Evolutionary conservation across 2,888 invertebrate species (phyloP).

Genomic region (Drosophila incognita): DNA sequence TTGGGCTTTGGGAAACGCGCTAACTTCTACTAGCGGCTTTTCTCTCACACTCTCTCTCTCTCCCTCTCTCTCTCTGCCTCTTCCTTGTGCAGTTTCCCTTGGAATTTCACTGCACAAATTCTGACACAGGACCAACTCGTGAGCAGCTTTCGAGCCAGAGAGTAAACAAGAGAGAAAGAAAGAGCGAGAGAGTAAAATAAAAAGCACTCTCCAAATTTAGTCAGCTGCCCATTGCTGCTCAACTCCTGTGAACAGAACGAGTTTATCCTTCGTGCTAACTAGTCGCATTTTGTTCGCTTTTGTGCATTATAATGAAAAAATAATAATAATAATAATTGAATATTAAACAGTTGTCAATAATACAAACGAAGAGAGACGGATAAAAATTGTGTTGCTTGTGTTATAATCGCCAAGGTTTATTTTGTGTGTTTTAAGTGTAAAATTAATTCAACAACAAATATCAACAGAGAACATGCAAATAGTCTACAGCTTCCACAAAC

Average conservation of each 20-base stretch:
- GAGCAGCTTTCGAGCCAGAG: conserved; percentile 48
- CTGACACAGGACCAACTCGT: conserved; percentile 64
- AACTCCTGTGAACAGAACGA: conserved; percentile 73
- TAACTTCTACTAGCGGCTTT: conserved; percentile 44
- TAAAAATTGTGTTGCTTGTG: conserved; percentile 17
- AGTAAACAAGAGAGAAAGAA: background rate
- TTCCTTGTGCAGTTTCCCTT: conserved; percentile 60
- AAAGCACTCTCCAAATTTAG: conserved; percentile 48
- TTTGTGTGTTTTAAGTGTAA: conserved; percentile 37
- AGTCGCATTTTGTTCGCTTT: conserved; percentile 71
- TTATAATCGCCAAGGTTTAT: conserved; percentile 25
- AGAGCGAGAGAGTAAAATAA: conserved; percentile 14
- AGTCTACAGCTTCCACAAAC: conserved; percentile 40
- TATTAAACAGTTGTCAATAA: conserved; percentile 39
- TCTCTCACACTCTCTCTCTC: conserved; percentile 29
- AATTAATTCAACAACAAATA: conserved; percentile 8
- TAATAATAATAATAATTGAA: conserved; percentile 20
- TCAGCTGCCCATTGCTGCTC: conserved; percentile 57
- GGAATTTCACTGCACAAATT: conserved; percentile 72
- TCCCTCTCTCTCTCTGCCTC: conserved; percentile 13
- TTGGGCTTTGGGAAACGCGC: conserved; percentile 29
- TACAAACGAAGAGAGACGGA: conserved; percentile 6
- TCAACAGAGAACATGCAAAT: conserved; percentile 9
- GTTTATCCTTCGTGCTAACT: conserved; percentile 82
- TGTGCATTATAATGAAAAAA: conserved; percentile 24